Base-by-base conservation (phyloP, 2,113 vertebrate species). In the Halcyon senegalensis region DNA sequence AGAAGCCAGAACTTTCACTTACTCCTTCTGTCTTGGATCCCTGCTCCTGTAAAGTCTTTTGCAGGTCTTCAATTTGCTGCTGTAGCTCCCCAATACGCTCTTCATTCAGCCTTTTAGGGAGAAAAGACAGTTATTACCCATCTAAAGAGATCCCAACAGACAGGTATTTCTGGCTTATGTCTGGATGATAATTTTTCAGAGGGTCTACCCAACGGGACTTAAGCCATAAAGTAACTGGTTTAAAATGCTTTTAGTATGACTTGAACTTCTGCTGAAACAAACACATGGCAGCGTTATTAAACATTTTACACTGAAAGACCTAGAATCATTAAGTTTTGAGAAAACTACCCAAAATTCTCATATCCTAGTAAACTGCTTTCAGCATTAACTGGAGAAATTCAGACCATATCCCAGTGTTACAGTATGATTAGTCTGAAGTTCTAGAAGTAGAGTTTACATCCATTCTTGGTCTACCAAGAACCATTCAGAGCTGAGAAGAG, bases 11-110 rank as follows among this genome's bases (percentile, higher is more conserved):
- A 94, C 96, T 94, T 96, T 97, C 95, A 98, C 98, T 99, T 97
- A 99, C 99, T 60, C 99, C 99, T 94, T 99, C 99, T 16, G 98
- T 95, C 96, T 99, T 99, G 91, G 98, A 95, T 18, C 98, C 99
- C 91, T 99, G 99, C 56, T 98, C 99, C 94, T 99, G 99, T 66
- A 99, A 98, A 76, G 98, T 98, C 93, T 98, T 99, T 84, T 99
- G 99, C 43, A 99, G 98, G 85, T 99, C 99, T 89, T 99, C 99
- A 74, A 99, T 98, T 96, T 99, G 99, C 94, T 99, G 99, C 90
- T 99, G 99, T 43, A 99, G 92, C 96, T 99, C 99, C 90, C 96
- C 92, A 63, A 99, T 97, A 20, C 96, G 98, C 87, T 99, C 99
- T 94, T 97, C 96, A 95, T 97, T 99, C 87, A 99, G 94, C 95